Evolutionary conservation across 2,113 vertebrate species (phyloP), one percentile per base, ranked within the genome.

Genomic region (Oreotrochilus melanogaster): DNA sequence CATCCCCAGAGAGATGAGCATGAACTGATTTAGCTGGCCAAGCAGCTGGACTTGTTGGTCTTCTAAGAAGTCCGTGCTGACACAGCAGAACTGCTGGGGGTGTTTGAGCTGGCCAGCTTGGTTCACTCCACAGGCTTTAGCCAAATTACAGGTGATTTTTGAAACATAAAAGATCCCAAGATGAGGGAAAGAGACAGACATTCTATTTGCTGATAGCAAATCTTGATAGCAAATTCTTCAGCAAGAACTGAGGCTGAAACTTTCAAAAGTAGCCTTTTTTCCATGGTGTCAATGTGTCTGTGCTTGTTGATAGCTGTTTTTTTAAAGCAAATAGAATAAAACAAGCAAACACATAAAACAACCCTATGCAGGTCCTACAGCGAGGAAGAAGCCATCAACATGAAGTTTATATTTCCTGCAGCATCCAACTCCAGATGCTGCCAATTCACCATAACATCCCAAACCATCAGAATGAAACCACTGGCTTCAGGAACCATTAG

Each of bases 341-440:
- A 39, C 39, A 39, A 62, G 27, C 33, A 79, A 83, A 50, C 0
- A 0, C n/a, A 30, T 43, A 16, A 35, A 79, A 75, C 1, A 1
- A 78, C 24, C 50, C 35, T 43, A 11, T 12, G 5, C 16, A 22
- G 48, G 21, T 60, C 43, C 48, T 60, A 42, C 30, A 62, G 15
- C n/a, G 37, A 51, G 31, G 22, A 58, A 53, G 43, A 8, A 61
- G 30, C 19, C 23, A 31, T 37, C 75, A 48, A 22, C 8, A 17
- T 18, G 21, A 48, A 56, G 18, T 31, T 42, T 11, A 5, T 61
- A 45, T 18, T 70, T 53, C 31, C 67, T 45, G 22, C 17, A 54
- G 28, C 0, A 0, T 23, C 25, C 31, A 75, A 35, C 50, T 80
- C 42, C 62, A 71, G 51, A 18, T 57, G 27, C 42, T 86, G 56